Percentiles rank a stretch among this genome's conserved stretches.
Evolutionary conservation across 2,113 vertebrate genomes (phyloP).

Genomic region (Prunella himalayana): DNA sequence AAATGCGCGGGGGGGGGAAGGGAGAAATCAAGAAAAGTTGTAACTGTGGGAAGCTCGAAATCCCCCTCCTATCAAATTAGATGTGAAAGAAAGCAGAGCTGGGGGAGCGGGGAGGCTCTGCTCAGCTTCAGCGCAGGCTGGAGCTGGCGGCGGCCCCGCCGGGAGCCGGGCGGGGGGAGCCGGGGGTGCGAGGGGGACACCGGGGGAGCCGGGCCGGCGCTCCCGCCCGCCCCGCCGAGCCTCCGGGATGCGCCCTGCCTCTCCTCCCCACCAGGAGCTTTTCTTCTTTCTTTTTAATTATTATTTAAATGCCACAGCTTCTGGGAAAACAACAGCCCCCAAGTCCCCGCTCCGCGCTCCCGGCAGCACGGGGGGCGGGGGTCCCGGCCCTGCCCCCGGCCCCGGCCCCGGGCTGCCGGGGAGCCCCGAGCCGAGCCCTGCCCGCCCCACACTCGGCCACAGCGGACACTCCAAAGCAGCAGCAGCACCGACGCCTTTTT

Average conservation of each 20-base stretch:
- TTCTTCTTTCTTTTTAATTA: not conserved
- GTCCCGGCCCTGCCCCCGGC: not conserved
- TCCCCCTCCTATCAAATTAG: slow-evolving; percentile 50
- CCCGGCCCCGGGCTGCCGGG: not conserved
- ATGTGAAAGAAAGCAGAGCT: slow-evolving; percentile 57
- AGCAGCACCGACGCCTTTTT: not conserved
- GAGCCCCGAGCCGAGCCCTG: not conserved
- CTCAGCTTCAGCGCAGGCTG: slow-evolving; percentile 26
- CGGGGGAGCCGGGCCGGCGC: not conserved
- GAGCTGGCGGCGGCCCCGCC: not conserved
- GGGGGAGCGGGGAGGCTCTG: slow-evolving; percentile 31
- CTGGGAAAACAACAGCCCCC: not conserved
- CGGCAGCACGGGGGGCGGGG: not conserved
- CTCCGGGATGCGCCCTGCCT: not conserved
- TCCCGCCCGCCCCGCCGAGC: not conserved
- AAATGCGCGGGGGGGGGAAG: not conserved
- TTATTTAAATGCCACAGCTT: not conserved
- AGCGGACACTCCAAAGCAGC: not conserved
- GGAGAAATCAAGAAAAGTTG: slow-evolving; percentile 55
- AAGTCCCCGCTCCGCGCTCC: not conserved
- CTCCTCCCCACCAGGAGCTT: not conserved
- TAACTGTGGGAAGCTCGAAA: slow-evolving; percentile 39
- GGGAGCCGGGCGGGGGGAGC: not conserved
- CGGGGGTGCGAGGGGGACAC: not conserved
- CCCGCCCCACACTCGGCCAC: not conserved